Conservation (phyloP, 2,113 vertebrate species). For the Meriones unguiculatus region DNA sequence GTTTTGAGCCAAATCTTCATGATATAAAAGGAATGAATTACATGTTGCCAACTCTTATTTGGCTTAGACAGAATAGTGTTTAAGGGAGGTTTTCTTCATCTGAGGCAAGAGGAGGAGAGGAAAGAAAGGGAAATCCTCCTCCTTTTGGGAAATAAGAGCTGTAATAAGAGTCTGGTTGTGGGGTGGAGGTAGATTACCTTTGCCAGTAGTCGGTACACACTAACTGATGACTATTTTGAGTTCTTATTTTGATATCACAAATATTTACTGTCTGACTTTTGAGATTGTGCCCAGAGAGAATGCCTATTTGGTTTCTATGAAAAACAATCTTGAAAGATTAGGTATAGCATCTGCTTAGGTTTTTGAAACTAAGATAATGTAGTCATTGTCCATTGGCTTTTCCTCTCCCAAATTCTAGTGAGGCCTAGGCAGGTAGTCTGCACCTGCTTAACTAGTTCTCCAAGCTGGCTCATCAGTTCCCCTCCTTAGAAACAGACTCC, state of each 20-base stretch:
- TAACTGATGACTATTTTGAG: neutral
- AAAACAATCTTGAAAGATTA: neutral
- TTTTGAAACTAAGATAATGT: neutral
- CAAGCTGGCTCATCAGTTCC: neutral
- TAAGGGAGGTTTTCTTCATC: neutral
- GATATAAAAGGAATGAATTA: neutral
- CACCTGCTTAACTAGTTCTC: neutral
- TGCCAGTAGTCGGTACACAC: neutral
- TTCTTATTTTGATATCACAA: conserved; percentile 48
- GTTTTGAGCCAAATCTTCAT: conserved; percentile 42
- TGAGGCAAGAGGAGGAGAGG: neutral
- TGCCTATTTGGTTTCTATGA: neutral
- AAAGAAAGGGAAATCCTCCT: neutral
- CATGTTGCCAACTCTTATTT: conserved; percentile 19
- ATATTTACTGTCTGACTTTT: neutral
- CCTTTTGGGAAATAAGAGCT: neutral
- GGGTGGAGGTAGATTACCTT: neutral
- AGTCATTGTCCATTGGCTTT: neutral
- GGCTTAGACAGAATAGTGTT: conserved; percentile 32
- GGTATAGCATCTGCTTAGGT: neutral
- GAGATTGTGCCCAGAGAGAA: neutral
- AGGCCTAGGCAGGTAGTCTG: neutral
- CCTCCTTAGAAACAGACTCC: neutral
- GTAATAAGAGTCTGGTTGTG: neutral
- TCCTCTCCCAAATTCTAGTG: neutral